phyloP scores from a whole-genome alignment of 1,140 invertebrate species.

The Steinernema feltiae region DNA sequence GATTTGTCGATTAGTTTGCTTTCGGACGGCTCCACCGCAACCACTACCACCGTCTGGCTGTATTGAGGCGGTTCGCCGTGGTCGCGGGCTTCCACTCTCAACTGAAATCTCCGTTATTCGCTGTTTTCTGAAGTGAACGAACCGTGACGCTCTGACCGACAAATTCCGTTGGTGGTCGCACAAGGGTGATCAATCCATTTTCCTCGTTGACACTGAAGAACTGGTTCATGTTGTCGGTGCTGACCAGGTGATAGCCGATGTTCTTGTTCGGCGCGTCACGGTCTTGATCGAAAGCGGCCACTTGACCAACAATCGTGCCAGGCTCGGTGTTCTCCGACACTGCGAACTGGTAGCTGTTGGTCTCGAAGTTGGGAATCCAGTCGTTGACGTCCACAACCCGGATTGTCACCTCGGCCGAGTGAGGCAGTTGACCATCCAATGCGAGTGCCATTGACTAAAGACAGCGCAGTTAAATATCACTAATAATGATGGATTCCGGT shows the following conservation, averaged over 20 bases:
- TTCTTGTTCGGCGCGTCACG: conserved; percentile 51
- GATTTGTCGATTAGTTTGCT: conserved; percentile 29
- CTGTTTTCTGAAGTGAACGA: conserved; percentile 3
- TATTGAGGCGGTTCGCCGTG: conserved; percentile 43
- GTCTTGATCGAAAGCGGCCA: conserved; percentile 52
- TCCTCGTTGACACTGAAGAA: conserved; percentile 46
- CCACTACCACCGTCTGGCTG: conserved; percentile 42
- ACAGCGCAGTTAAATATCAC: background rate
- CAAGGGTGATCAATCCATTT: conserved; percentile 45
- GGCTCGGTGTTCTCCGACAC: conserved; percentile 43
- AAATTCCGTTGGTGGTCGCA: conserved; percentile 33
- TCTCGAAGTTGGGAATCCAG: conserved; percentile 57
- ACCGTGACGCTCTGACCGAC: conserved; percentile 44
- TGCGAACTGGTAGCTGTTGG: conserved; percentile 42
- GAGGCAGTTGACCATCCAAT: conserved; percentile 39
- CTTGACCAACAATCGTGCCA: conserved; percentile 55
- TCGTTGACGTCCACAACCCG: conserved; percentile 53
- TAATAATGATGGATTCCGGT: too few relatives aligned
- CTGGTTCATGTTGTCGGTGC: conserved; percentile 40
- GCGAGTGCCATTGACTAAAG: conserved; percentile 24
- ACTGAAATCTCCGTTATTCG: conserved; percentile 27
- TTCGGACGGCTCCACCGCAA: conserved; percentile 39
- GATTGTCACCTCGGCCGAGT: conserved; percentile 45
- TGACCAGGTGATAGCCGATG: conserved; percentile 42
- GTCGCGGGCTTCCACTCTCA: conserved; percentile 48